A percentile compares a stretch with the other conserved stretches of the same genome.
phyloP scores from a whole-genome alignment of 1,140 invertebrate species.

The Microplitis mediator region DNA sequence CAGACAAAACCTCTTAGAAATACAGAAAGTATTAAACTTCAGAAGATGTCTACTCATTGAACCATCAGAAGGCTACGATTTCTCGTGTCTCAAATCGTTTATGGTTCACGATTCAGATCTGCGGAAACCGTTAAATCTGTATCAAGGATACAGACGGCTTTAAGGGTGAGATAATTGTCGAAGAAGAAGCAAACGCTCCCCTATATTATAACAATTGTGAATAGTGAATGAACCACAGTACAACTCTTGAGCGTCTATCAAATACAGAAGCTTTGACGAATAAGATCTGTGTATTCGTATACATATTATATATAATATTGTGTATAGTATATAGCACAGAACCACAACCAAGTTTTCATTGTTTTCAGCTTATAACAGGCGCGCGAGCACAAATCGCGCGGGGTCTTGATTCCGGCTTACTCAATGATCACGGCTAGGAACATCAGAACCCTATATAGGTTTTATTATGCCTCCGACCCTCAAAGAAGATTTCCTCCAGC shows the following conservation, averaged over 20 bases:
- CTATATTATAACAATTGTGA: background rate
- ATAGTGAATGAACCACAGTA: background rate
- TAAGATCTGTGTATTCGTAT: background rate
- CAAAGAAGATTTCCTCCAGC: background rate
- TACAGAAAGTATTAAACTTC: no score
- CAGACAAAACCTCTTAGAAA: no score
- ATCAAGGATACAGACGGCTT: background rate
- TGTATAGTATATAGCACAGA: no score
- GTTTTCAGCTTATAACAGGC: slow-evolving; percentile 35
- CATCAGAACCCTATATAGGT: slow-evolving; percentile 16
- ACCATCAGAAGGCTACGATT: background rate
- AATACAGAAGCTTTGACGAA: background rate
- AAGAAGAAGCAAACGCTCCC: background rate
- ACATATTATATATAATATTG: no score
- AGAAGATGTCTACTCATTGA: background rate
- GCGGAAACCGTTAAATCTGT: slow-evolving; percentile 11
- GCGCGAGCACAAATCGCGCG: slow-evolving; percentile 24
- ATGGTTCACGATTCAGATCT: slow-evolving; percentile 9
- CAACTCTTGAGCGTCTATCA: slow-evolving; percentile 1
- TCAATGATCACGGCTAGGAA: slow-evolving; percentile 13
- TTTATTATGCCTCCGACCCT: slow-evolving; percentile 26
- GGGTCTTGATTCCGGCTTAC: slow-evolving; percentile 35
- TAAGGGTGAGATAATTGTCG: slow-evolving; percentile 28
- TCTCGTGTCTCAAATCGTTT: slow-evolving; percentile 3
- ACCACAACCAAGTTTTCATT: slow-evolving; percentile 18